These are phyloP conservation scores for Apodemia zela DNA, from an alignment of 2,888 invertebrate genomes.

Conservation along the genomic window DNA sequence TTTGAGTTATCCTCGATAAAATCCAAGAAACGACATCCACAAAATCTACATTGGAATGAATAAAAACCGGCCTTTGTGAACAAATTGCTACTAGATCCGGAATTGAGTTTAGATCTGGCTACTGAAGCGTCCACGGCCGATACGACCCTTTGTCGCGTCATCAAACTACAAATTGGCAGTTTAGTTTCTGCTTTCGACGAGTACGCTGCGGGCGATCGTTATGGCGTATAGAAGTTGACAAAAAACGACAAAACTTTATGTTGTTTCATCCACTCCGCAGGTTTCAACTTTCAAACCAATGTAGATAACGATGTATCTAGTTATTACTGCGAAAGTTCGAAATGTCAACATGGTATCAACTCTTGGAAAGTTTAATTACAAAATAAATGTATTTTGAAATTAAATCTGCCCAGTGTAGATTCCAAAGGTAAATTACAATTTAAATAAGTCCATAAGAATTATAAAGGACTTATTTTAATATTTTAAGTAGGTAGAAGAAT, in stretches of 20 bases:
- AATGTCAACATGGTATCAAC: not conserved
- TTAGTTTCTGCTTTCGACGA: constrained; percentile 40
- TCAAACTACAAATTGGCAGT: constrained; percentile 72
- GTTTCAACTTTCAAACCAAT: constrained; percentile 4
- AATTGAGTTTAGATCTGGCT: constrained; percentile 50
- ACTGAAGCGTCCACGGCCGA: constrained; percentile 36
- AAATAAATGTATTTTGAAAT: too few relatives aligned
- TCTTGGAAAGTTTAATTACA: not conserved
- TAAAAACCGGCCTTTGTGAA: constrained; percentile 43
- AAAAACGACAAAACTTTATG: constrained; percentile 6
- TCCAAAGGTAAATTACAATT: too few relatives aligned
- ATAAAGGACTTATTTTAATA: too few relatives aligned
- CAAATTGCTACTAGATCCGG: constrained; percentile 47
- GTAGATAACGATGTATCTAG: constrained; percentile 10
- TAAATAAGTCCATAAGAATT: too few relatives aligned
- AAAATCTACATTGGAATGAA: constrained; percentile 38
- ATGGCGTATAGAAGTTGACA: constrained; percentile 17
- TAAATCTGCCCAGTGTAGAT: too few relatives aligned
- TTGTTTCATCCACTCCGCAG: constrained; percentile 6
- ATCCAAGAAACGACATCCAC: constrained; percentile 32
- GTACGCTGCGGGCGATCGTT: constrained; percentile 37
- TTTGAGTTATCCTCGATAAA: constrained; percentile 28
- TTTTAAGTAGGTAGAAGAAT: too few relatives aligned
- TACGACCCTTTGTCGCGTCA: constrained; percentile 63
- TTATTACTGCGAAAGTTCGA: constrained; percentile 1